Evolutionary conservation across 64 coral and sea anemone genomes (phyloP).

Genomic region (Stichodactyla helianthus): DNA sequence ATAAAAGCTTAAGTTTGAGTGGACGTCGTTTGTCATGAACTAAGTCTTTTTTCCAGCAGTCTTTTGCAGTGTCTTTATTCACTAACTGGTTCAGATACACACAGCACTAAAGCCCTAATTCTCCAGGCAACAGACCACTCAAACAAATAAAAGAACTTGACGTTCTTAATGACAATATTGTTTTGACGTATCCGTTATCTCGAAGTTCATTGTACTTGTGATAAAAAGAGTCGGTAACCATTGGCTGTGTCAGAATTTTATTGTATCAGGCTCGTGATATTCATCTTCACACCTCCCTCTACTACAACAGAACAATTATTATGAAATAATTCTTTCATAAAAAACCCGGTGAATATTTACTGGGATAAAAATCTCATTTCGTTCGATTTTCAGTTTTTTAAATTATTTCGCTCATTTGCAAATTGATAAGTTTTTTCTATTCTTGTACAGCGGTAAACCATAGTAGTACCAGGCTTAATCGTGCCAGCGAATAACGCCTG

Average conservation of each 20-base stretch:
- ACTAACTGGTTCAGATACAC: background rate
- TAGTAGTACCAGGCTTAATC: background rate
- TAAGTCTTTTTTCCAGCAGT: background rate
- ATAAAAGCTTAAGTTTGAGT: background rate
- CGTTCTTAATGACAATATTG: background rate
- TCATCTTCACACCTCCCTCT: background rate
- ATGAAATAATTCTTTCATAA: background rate
- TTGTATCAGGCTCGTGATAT: too few species aligned
- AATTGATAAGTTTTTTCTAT: background rate
- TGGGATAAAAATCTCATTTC: background rate
- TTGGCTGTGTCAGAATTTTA: background rate
- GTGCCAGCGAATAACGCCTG: background rate
- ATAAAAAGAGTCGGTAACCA: background rate
- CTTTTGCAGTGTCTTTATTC: background rate
- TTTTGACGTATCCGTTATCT: slow-evolving; percentile 6
- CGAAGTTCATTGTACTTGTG: background rate
- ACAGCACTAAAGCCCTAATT: background rate
- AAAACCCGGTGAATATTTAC: background rate
- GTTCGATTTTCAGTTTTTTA: background rate
- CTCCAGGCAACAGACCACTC: background rate
- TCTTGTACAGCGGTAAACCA: background rate
- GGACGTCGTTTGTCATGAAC: background rate
- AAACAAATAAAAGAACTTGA: slow-evolving; percentile 1
- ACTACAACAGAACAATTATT: background rate
- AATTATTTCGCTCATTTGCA: background rate